These are phyloP conservation scores for Diplogasteroides magnus DNA, from an alignment of 1,140 invertebrate species.

Conservation along the genomic window DNA sequence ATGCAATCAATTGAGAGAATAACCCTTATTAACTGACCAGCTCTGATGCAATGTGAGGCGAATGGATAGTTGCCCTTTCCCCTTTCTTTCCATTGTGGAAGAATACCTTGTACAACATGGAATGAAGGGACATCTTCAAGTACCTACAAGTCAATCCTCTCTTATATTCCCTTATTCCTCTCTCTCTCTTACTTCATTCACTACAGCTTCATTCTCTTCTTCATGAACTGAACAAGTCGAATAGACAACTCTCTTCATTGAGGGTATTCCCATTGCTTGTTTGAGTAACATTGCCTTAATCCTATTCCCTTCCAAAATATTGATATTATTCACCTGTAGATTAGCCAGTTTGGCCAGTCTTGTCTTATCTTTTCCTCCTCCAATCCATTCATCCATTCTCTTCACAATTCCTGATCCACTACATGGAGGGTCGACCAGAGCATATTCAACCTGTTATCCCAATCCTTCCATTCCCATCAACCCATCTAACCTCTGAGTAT, in stretches of 20 bases:
- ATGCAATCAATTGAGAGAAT: not conserved
- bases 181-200: slow-evolving; percentile 61
- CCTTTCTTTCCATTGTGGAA: slow-evolving; percentile 54
- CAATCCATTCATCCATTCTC: slow-evolving; percentile 58
- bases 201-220: slow-evolving; percentile 86
- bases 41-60: slow-evolving; percentile 68
- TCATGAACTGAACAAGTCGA: slow-evolving; percentile 85
- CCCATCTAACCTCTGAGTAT: slow-evolving; percentile 45
- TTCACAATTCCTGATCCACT: slow-evolving; percentile 77
- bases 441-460: slow-evolving; percentile 72
- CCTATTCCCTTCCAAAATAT: not conserved
- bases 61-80: slow-evolving; percentile 57
- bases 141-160: slow-evolving; percentile 10
- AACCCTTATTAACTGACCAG: slow-evolving; percentile 42
- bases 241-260: slow-evolving; percentile 78
- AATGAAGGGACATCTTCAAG: slow-evolving; percentile 20
- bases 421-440: slow-evolving; percentile 89
- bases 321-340: slow-evolving; percentile 65
- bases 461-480: not conserved
- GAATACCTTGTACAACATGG: slow-evolving; percentile 19
- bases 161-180: slow-evolving; percentile 6
- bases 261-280: slow-evolving; percentile 78
- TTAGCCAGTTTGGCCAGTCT: slow-evolving; percentile 69
- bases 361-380: slow-evolving; percentile 44
- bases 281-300: slow-evolving; percentile 67